Base-by-base conservation (phyloP, 2,888 invertebrate species). In the Listrodromus nycthemerus region DNA sequence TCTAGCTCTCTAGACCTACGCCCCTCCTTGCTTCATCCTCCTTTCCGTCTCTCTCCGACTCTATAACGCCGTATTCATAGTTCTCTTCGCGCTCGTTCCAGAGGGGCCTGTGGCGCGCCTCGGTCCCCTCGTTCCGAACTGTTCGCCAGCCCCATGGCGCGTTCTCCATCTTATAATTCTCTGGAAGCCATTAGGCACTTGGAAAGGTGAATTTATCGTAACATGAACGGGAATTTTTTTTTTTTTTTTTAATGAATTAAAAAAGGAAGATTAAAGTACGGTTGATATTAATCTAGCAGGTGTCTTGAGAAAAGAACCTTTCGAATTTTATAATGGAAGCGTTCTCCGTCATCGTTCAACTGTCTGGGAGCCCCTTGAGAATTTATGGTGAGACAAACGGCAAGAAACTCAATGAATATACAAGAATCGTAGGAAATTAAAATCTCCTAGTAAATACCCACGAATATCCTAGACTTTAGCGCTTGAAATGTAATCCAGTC, bases 1-100 rank as follows among this genome's bases (percentile, higher is more conserved):
- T 55, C 77, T 52, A 30, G 70, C 83, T 73, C 85, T 74, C 83
- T 24, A 80, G 77, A 85, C 84, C 85, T 76, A 83, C 82, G 69
- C 71, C 82, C 83, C 71, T 67, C 77, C 83, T 81, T 65, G 73
- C 69, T 63, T 81, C 70, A 30, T 63, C 10, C 63, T 55, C 48
- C 10, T 50, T 41, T 65, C 50, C 74, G 21, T 73, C 80, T 70
- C 19, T 48, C 21, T 66, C 66, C 1, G 1, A 37, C 37, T 76
- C 13, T 66, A 70, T 74, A 37, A 48, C 58, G 55, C 77, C 21
- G 67, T 81, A 69, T 69, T 37, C 52, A 50, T 45, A 58, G 24
- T 30, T 77, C 69, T 55, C 76, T 66, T 63, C 69, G 58, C 65
- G 24, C 50, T 67, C 83, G 83, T 80, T 80, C 80, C 80, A 75